These are phyloP conservation scores for Regulus satrapa DNA, from an alignment of 2,113 vertebrate genomes.

Conservation along the genomic window DNA sequence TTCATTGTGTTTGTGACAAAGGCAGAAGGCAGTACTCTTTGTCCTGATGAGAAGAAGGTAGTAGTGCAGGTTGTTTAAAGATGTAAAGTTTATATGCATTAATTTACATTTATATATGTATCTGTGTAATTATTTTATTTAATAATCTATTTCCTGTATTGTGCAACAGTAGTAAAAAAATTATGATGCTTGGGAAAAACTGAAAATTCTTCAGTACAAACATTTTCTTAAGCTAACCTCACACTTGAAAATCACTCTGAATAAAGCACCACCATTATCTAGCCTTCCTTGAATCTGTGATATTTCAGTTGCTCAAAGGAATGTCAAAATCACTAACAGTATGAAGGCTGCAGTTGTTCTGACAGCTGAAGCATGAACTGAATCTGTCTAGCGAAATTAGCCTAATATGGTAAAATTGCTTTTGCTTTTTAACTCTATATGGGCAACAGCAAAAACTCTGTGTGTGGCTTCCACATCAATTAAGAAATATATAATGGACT, in stretches of 20 bases:
- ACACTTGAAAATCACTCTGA: constrained; percentile 35
- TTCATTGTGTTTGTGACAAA: neutral
- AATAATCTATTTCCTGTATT: neutral
- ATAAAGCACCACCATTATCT: constrained; percentile 22
- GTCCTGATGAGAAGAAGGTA: neutral
- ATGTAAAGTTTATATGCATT: neutral
- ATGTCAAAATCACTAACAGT: constrained; percentile 68
- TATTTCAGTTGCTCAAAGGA: constrained; percentile 67
- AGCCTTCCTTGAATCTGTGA: constrained; percentile 55
- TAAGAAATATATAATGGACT: neutral
- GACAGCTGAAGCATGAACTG: constrained; percentile 73
- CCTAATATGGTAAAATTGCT: constrained; percentile 65
- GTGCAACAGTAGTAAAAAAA: neutral
- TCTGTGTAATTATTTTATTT: neutral
- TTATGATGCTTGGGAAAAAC: neutral
- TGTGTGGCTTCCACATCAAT: neutral
- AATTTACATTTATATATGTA: neutral
- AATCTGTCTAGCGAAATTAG: constrained; percentile 74
- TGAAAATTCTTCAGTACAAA: neutral
- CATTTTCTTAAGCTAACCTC: neutral
- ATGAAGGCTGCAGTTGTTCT: constrained; percentile 58
- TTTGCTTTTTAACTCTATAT: constrained; percentile 60
- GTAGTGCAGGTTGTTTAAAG: neutral
- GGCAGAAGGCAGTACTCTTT: neutral
- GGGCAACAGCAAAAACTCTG: neutral